Conservation (phyloP, 2,797 vertebrate genomes). For the Nyctalus aviator region DNA sequence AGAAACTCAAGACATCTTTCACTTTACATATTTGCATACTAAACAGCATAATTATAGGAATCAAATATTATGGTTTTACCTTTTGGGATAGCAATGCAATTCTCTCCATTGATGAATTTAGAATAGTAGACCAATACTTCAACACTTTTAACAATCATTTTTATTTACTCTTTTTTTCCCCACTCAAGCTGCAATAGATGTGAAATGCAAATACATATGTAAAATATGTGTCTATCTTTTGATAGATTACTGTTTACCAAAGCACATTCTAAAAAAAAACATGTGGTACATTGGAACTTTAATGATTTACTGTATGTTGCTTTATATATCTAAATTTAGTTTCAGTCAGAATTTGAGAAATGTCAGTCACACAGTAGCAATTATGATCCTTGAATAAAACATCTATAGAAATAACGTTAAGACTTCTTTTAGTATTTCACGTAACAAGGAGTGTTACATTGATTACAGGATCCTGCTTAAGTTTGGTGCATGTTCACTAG, state of each 20-base stretch:
- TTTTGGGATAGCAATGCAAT: slow-evolving; percentile 14
- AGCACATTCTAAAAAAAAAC: not conserved
- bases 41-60: slow-evolving; percentile 35
- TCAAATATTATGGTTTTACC: not conserved
- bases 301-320: not conserved
- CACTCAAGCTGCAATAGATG: not conserved
- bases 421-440: not conserved
- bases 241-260: not conserved
- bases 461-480: not conserved
- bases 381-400: not conserved
- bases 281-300: not conserved
- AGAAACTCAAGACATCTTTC: not conserved
- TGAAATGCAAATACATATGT: slow-evolving; percentile 11
- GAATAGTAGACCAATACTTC: not conserved
- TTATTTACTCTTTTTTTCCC: not conserved
- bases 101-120: not conserved
- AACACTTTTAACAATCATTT: not conserved
- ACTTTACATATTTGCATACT: slow-evolving; percentile 7
- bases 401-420: not conserved
- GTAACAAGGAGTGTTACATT: not conserved
- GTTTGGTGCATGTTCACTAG: not conserved
- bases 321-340: slow-evolving; percentile 1
- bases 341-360: slow-evolving; percentile 46
- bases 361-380: not conserved
- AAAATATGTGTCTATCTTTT: not conserved